Base-by-base conservation (phyloP, 2,113 vertebrate genomes). In the Plestiodon gilberti region DNA sequence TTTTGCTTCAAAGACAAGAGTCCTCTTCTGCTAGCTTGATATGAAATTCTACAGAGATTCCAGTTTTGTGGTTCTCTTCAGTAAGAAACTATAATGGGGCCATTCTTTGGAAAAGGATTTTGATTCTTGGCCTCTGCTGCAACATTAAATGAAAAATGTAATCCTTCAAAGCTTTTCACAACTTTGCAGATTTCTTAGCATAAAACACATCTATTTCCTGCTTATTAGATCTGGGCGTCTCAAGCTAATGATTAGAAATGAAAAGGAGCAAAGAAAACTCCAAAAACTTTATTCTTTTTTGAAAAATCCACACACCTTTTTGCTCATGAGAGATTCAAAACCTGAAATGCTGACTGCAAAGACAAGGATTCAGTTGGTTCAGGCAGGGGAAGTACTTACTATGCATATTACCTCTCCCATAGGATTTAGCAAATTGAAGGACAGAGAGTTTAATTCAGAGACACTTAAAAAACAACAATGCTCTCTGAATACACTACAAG, bases 401-500 rank as follows among this genome's bases (percentile, higher is more conserved):
- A 25, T 57, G 20, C 57, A 40, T 78, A 82, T 40, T 8, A 77
- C 77, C 22, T 81, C n/a, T 89, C 67, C 82, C 0, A 0, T 38
- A 52, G 0, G 0, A 70, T 43, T 78, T 71, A 84, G 40, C 65
- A 76, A 87, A 9, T 38, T 75, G 13, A 30, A 2, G 20, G 28
- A 83, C 15, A 73, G 71, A 81, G 9, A 86, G 13, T 85, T 91
- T 65, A 69, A 83, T 81, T 70, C 1, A 62, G 40, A 89, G 86
- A 78, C 84, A 69, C 81, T 93, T 89, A 78, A 91, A 92, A 79
- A 0, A 83, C 2, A 91, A 35, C 87, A 93, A 69, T 25, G 57
- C 65, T 89, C 89, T 87, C 83, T 79, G 89, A 87, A 84, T 7
- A 4, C 0, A 52, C 62, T 87, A 40, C 62, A 57, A 90, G 57